These are phyloP conservation scores for Drosophila littoralis DNA, from an alignment of 1,140 invertebrate genomes.

Conservation along the genomic window DNA sequence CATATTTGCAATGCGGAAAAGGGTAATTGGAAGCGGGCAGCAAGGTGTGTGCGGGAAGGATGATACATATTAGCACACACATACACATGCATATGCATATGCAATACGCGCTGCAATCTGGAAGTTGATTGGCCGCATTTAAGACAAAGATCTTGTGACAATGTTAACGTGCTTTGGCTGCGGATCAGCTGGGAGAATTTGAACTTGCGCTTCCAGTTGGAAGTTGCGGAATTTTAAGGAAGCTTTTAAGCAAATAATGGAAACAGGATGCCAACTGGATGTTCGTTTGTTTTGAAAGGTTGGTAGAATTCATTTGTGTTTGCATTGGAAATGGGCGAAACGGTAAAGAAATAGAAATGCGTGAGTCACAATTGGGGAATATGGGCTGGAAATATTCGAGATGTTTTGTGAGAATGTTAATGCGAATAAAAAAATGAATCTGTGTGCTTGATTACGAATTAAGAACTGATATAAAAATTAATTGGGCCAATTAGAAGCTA, in stretches of 20 bases:
- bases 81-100: background rate
- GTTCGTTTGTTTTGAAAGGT: too few relatives aligned
- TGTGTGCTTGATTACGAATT: too few relatives aligned
- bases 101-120: background rate
- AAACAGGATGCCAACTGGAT: too few relatives aligned
- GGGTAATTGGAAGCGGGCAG: constrained; percentile 6
- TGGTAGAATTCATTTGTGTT: too few relatives aligned
- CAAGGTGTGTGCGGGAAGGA: background rate
- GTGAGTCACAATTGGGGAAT: too few relatives aligned
- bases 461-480: too few relatives aligned
- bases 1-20: constrained; percentile 62
- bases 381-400: too few relatives aligned
- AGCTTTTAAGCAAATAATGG: background rate
- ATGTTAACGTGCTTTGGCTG: constrained; percentile 9
- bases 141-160: constrained; percentile 3
- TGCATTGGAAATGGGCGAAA: too few relatives aligned
- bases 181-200: constrained; percentile 3
- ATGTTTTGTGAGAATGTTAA: too few relatives aligned
- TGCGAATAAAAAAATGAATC: too few relatives aligned
- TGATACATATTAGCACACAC: background rate
- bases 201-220: background rate
- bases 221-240: background rate
- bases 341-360: too few relatives aligned
- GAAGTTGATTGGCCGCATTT: constrained; percentile 41
- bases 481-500: too few relatives aligned